Percentiles rank a stretch among this genome's conserved stretches.
phyloP scores from a whole-genome alignment of 2,113 vertebrate genomes.

The Prietella phreatophila region DNA sequence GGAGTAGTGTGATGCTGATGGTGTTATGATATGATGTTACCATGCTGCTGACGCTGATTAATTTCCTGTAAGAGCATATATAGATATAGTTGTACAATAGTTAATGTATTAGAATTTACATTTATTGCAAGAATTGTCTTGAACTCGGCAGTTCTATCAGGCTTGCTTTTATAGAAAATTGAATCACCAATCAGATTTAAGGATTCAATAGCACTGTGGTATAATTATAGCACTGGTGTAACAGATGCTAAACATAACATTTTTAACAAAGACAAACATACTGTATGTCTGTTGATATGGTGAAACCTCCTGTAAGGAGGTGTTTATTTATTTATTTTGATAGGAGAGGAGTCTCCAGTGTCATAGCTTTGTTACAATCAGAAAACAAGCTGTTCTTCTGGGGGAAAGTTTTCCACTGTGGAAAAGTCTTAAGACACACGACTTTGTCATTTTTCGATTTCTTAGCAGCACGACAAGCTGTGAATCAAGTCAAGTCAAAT shows the following conservation, averaged over 20 bases:
- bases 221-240: no score
- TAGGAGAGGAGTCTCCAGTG: no score
- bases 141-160: neutral
- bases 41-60: neutral
- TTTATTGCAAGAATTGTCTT: neutral
- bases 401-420: no score
- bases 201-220: no score
- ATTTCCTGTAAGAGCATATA: neutral
- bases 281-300: neutral
- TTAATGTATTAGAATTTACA: neutral
- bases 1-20: neutral
- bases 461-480: no score
- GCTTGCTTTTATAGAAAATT: neutral
- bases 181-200: neutral
- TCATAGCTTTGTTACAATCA: no score
- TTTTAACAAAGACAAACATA: neutral
- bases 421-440: no score
- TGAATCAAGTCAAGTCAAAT: no score
- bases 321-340: no score
- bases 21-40: neutral
- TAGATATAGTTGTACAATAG: neutral
- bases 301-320: no score
- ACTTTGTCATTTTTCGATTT: no score
- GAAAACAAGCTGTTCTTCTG: no score
- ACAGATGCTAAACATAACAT: neutral